These are phyloP conservation scores for Leptinotarsa rubiginosa DNA, from an alignment of 2,888 invertebrate genomes.

Conservation along the genomic window DNA sequence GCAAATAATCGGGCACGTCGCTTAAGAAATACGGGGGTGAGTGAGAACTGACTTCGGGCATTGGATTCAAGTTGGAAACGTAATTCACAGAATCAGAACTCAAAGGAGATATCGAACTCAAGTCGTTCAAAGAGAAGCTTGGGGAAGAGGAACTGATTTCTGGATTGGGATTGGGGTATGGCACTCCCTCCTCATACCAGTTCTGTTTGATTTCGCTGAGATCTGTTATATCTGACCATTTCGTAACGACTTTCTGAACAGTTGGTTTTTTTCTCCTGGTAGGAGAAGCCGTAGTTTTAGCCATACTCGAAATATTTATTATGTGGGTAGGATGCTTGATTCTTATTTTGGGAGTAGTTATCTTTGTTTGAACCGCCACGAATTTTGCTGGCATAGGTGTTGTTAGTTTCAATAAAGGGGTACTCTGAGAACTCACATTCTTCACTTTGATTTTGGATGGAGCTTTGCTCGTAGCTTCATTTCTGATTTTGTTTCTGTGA, in stretches of 20 bases:
- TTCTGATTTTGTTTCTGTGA: constrained; percentile 23
- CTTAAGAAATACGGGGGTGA: constrained; percentile 58
- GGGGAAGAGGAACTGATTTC: constrained; percentile 62
- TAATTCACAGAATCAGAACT: constrained; percentile 6
- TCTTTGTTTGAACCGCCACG: constrained; percentile 27
- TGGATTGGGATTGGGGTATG: constrained; percentile 58
- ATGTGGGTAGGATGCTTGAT: constrained; percentile 25
- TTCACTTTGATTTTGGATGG: constrained; percentile 33
- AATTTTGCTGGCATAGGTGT: constrained; percentile 20
- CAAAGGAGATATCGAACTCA: constrained; percentile 33
- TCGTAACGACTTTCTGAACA: constrained; percentile 66
- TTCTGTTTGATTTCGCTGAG: constrained; percentile 67
- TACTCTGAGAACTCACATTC: constrained; percentile 19
- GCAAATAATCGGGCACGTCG: constrained; percentile 36
- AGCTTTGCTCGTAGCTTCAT: constrained; percentile 33
- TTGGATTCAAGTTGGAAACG: constrained; percentile 32
- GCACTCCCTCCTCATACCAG: constrained; percentile 63
- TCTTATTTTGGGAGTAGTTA: constrained; percentile 26
- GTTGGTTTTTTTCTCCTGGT: constrained; percentile 55
- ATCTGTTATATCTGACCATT: constrained; percentile 67
- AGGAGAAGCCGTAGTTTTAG: constrained; percentile 15
- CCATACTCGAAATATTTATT: constrained; percentile 5
- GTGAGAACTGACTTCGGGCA: constrained; percentile 60
- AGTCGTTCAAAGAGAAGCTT: constrained; percentile 48
- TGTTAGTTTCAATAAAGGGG: constrained; percentile 2